Evolutionary conservation across 2,888 invertebrate genomes (phyloP).

Genomic region (Cheilosia urbana): DNA sequence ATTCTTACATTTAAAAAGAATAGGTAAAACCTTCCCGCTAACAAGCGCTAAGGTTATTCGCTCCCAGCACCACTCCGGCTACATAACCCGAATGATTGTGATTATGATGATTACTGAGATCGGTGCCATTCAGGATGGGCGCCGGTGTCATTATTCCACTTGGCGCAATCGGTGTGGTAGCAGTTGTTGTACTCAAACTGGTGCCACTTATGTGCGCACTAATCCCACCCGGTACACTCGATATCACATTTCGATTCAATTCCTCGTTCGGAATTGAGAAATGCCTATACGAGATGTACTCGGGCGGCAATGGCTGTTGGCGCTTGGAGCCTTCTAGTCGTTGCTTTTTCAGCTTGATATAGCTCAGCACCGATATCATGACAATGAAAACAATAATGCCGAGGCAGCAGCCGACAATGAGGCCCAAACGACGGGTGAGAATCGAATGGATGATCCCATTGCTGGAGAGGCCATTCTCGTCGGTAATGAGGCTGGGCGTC

Average conservation of each 20-base stretch:
- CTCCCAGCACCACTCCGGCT: conserved; percentile 82
- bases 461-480: conserved; percentile 86
- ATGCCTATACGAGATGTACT: conserved; percentile 92
- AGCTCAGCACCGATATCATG: conserved; percentile 92
- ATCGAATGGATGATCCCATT: conserved; percentile 90
- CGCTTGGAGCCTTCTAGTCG: conserved; percentile 89
- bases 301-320: conserved; percentile 89
- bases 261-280: conserved; percentile 89
- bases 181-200: conserved; percentile 81
- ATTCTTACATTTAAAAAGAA: not conserved
- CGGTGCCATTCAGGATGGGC: conserved; percentile 52
- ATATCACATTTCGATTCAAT: conserved; percentile 79
- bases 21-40: conserved; percentile 72
- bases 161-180: conserved; percentile 77
- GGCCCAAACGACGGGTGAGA: conserved; percentile 91
- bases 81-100: conserved; percentile 80
- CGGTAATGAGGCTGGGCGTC: conserved; percentile 86
- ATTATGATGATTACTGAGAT: conserved; percentile 76
- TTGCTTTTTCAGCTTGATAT: conserved; percentile 93
- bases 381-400: conserved; percentile 94
- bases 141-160: conserved; percentile 65
- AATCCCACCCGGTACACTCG: conserved; percentile 83
- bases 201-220: conserved; percentile 83
- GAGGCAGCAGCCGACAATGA: conserved; percentile 94
- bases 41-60: conserved; percentile 83